Conservation (phyloP, 2,888 invertebrate genomes). For the Meta bourneti region DNA sequence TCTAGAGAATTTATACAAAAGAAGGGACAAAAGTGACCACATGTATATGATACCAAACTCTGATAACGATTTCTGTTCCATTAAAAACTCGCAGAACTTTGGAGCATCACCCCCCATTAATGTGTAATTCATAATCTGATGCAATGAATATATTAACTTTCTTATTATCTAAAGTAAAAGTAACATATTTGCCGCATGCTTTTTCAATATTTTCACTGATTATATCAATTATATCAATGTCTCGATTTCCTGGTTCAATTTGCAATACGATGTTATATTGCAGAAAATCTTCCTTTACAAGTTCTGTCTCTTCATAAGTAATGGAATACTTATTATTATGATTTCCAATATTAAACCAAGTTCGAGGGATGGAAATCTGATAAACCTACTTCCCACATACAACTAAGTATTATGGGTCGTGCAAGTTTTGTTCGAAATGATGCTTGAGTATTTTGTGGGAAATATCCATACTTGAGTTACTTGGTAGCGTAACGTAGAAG, state of each 20-base stretch:
- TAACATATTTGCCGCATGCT: neutral
- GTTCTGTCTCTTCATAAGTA: conserved; percentile 8
- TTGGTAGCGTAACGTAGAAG: conserved; percentile 77
- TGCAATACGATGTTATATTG: neutral
- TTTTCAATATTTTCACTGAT: too few relatives aligned
- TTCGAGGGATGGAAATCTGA: conserved; percentile 77
- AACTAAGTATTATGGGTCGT: conserved; percentile 73
- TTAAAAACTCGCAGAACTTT: conserved; percentile 78
- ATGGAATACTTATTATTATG: conserved; percentile 36
- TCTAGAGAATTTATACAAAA: too few relatives aligned
- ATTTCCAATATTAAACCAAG: conserved; percentile 51
- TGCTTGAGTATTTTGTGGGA: conserved; percentile 78
- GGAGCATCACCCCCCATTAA: conserved; percentile 17
- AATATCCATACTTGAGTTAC: conserved; percentile 78
- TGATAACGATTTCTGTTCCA: too few relatives aligned
- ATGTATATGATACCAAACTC: too few relatives aligned
- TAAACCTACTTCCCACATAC: conserved; percentile 78
- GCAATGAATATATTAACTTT: neutral
- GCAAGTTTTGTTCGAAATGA: conserved; percentile 78
- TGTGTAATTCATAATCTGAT: too few relatives aligned
- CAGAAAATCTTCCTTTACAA: neutral
- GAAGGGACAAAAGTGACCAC: too few relatives aligned
- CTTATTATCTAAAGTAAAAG: neutral
- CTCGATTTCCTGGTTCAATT: too few relatives aligned
- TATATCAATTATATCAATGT: neutral